Evolutionary conservation across 2,113 vertebrate genomes (phyloP), one percentile per base, ranked within the genome.

Genomic region (Trogon surrucura): DNA sequence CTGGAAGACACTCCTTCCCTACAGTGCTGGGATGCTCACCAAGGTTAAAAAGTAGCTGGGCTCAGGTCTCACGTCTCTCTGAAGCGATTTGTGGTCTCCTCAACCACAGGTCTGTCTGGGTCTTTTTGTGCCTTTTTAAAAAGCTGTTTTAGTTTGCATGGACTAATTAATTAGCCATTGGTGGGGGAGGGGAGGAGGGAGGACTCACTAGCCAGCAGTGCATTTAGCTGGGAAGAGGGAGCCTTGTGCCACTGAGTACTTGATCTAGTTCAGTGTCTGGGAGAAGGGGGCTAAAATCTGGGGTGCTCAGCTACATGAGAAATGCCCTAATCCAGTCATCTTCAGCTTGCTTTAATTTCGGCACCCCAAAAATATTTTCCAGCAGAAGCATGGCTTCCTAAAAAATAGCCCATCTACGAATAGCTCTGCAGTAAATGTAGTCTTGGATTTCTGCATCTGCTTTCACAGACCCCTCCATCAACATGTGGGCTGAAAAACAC

Each of bases 21-120:
- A 7, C 3, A 54, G 17, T 1, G 1, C 1, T 16, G 23, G 10
- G 7, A 3, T 47, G 10, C 12, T 78, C 50, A 26, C 9, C 5
- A 36, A 70, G 10, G 14, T 2, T 45, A 16, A 62, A 64, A 58
- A 48, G 44, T 13, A 74, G 27, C 4, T 64, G 9, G 34, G 25
- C 8, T 88, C 9, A 1, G 4, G 10, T 41, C 21, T 19, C 21
- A 29, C 13, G 4, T 47, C 38, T 56, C 70, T 71, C 47, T 88
- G 53, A 73, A 84, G 23, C 2, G 6, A 36, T 80, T 48, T 45
- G 20, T 58, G 8, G 3, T 8, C 12, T 91, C 26, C 17, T 64
- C 44, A 71, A 29, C 5, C 16, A 47, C 51, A 30, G 19, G 6
- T 22, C 16, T 32, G 5, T 0, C 5, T 38, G 11, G 2, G 9